Evolutionary conservation across 2,113 vertebrate species (phyloP), one percentile per base, ranked within the genome.

Genomic region (Turnix velox): DNA sequence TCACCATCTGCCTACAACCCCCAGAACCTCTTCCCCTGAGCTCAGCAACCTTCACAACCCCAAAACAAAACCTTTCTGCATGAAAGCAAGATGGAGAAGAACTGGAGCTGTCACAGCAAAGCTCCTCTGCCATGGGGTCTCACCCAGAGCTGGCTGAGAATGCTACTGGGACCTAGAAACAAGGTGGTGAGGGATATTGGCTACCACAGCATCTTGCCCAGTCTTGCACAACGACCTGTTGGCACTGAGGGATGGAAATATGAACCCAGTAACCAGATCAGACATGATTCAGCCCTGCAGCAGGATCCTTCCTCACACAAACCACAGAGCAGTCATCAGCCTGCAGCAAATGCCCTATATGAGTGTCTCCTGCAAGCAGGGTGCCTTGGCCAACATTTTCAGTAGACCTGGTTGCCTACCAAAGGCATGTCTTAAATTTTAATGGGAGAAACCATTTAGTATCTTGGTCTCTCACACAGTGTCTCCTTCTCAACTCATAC

Each of bases 221-320:
- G 83, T 90, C 96, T 96, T 97, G 94, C 95, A 94, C 94, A 96
- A 96, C 2, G 1, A 46, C 52, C 87, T 96, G n/a, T n/a, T n/a
- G 96, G 88, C 95, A 95, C 52, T 69, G 20, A 81, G 80, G 71
- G 9, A 89, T 83, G 95, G 95, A 97, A 97, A 97, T 63, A 87
- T 43, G 45, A 94, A 73, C 94, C 85, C 15, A 71, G 91, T 74
- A 95, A 93, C 51, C 74, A 94, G 93, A 96, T 93, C 83, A 97
- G 95, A 96, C 97, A 95, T 97, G 96, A 96, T 96, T 97, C 96
- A 97, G 58, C 93, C 94, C 68, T 59, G 72, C 78, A 90, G 90
- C 74, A 95, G 22, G 94, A 93, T 68, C 95, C 76, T 57, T 67
- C 69, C 72, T 90, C 87, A 78, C 68, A 91, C n/a, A 93, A 97